These are phyloP conservation scores for Puntigrus tetrazona DNA, from an alignment of 2,113 vertebrate species.

Conservation along the genomic window DNA sequence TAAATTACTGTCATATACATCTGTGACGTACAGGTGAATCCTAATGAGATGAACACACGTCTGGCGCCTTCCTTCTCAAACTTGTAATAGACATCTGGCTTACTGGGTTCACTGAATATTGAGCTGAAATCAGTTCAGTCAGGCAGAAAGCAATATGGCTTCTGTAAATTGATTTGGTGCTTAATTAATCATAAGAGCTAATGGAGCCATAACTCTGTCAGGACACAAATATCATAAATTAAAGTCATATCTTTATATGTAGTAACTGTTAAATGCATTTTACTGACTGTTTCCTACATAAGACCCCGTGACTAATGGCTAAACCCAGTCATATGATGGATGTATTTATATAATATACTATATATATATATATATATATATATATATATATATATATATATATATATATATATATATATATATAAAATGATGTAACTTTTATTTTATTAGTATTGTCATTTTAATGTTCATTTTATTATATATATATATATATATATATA, in stretches of 20 bases:
- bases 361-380: too few relatives aligned
- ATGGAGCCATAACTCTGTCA: neutral
- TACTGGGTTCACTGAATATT: slow-evolving; percentile 6
- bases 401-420: too few relatives aligned
- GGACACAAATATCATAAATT: neutral
- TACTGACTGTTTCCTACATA: slow-evolving; percentile 9
- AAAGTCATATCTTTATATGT: slow-evolving; percentile 17
- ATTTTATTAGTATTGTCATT: neutral
- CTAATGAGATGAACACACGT: neutral
- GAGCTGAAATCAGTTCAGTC: slow-evolving; percentile 12
- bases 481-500: too few relatives aligned
- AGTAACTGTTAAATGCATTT: slow-evolving; percentile 16
- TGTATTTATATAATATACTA: too few relatives aligned
- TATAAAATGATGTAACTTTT: too few relatives aligned
- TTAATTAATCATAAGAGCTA: slow-evolving; percentile 27
- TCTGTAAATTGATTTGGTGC: slow-evolving; percentile 18
- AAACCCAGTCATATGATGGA: neutral
- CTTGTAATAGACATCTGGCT: slow-evolving; percentile 13
- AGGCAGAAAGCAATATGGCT: slow-evolving; percentile 12
- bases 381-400: too few relatives aligned
- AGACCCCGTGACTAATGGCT: neutral
- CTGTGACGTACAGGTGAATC: neutral
- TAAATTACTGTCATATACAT: neutral
- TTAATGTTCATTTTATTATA: neutral
- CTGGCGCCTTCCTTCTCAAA: neutral